A percentile compares a stretch with the other conserved stretches of the same genome.
Evolutionary conservation across 2,113 vertebrate species (phyloP).

Genomic region (Nettapus auritus): DNA sequence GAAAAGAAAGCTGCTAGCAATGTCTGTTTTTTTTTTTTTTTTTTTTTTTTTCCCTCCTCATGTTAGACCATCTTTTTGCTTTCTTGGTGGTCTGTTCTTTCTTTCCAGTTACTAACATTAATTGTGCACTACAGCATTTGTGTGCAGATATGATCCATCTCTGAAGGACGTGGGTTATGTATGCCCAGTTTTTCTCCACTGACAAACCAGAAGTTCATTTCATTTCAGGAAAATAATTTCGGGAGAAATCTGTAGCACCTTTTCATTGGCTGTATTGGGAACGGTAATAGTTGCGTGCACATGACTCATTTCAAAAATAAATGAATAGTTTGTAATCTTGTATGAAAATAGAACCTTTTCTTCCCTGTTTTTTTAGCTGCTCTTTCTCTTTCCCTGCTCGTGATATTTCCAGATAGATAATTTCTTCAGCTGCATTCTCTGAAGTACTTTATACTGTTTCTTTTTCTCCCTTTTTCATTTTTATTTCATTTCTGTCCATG

Average conservation of each 20-base stretch:
- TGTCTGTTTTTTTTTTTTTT: background rate
- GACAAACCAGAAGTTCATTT: background rate
- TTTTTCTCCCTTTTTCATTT: background rate
- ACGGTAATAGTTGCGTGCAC: background rate
- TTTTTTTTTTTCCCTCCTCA: background rate
- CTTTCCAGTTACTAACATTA: background rate
- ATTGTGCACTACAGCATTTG: background rate
- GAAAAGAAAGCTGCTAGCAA: background rate
- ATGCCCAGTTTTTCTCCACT: background rate
- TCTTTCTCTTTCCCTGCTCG: background rate
- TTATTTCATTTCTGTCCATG: background rate
- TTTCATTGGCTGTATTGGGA: background rate
- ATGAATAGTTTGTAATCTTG: background rate
- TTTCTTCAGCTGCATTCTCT: background rate
- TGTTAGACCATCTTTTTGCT: background rate
- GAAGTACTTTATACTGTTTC: background rate
- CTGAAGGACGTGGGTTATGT: background rate
- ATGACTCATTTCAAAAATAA: background rate
- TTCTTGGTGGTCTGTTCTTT: background rate
- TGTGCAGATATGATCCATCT: background rate
- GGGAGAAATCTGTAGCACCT: background rate
- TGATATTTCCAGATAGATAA: background rate
- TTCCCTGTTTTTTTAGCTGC: background rate
- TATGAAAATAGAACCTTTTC: background rate
- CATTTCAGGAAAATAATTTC: background rate